Base-by-base conservation (phyloP, 1,140 invertebrate species). In the Propsilocerus akamusi region DNA sequence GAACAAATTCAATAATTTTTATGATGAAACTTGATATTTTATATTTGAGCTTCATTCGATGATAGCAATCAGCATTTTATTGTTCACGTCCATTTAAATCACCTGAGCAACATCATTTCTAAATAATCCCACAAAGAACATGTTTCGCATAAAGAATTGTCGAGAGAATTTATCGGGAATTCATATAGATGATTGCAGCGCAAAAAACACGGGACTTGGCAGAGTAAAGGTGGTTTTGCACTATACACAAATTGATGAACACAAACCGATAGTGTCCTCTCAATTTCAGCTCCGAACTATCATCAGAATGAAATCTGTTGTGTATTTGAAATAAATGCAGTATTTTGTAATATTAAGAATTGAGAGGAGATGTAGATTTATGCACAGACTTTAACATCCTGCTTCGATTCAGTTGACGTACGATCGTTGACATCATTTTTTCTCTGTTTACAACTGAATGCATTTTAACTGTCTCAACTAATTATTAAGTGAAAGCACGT, bases 241-340 rank as follows among this genome's bases (percentile, higher is more conserved):
- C n/a, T n/a, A n/a, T n/a, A 37, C 32, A 37, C 10, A 17, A 41
- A 41, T 41, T 41, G 34, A 41, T 41, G 34, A 41, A 20, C 34
- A 41, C 4, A 20, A 10, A 17, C 17, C 34, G 34, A 41, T 41
- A 41, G 22, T 41, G 14, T 41, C 22, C 34, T 41, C 14, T 14
- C 34, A 41, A 20, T 20, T 20, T 41, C 34, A 41, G 34, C 10
- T 14, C 34, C 17, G 8, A 17, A 41, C 8, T 8, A 41, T 41
- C 34, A 12, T 30, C 7, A 30, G 14, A 7, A 41, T 8, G 4
- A 20, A 22, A 41, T 20, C 6, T 37, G 6, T 6, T 37, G 32
- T 17, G 22, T 41, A 41, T 17, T 7, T 37, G 28, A n/a, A n/a
- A n/a, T 3, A 30, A 30, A 30, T 20, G 34, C 34, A 41, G n/a